Conservation (phyloP, 2,888 invertebrate genomes). For the Euclidia mi region DNA sequence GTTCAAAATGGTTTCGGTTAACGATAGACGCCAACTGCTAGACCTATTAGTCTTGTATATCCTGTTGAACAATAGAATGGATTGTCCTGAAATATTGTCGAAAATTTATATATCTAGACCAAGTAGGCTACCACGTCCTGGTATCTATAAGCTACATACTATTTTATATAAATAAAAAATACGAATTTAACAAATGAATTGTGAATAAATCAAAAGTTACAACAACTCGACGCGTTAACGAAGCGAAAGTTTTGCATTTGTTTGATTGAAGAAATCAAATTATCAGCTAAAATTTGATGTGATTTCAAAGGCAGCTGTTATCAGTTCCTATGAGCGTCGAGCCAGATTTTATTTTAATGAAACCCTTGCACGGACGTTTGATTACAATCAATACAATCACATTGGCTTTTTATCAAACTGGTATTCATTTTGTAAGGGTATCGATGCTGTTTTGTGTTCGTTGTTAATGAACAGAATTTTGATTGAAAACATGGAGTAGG, state of each 20-base stretch:
- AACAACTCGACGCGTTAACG: constrained; percentile 54
- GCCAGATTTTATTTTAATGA: constrained; percentile 12
- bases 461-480: not conserved
- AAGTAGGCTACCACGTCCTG: too few relatives aligned
- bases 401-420: constrained; percentile 20
- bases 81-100: too few relatives aligned
- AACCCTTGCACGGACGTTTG: constrained; percentile 32
- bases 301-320: constrained; percentile 56
- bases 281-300: constrained; percentile 57
- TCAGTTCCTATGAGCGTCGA: constrained; percentile 39
- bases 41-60: too few relatives aligned
- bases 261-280: constrained; percentile 63
- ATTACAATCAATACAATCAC: constrained; percentile 9
- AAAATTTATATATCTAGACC: too few relatives aligned
- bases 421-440: not conserved
- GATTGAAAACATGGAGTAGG: not conserved
- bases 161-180: constrained; percentile 63
- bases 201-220: constrained; percentile 67
- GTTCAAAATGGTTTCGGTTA: too few relatives aligned
- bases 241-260: constrained; percentile 58
- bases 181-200: constrained; percentile 65
- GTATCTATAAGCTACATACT: too few relatives aligned
- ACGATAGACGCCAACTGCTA: too few relatives aligned
- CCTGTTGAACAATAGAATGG: too few relatives aligned
- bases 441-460: not conserved